Base-by-base conservation (phyloP, 2,888 invertebrate species). In the Boloria selene region DNA sequence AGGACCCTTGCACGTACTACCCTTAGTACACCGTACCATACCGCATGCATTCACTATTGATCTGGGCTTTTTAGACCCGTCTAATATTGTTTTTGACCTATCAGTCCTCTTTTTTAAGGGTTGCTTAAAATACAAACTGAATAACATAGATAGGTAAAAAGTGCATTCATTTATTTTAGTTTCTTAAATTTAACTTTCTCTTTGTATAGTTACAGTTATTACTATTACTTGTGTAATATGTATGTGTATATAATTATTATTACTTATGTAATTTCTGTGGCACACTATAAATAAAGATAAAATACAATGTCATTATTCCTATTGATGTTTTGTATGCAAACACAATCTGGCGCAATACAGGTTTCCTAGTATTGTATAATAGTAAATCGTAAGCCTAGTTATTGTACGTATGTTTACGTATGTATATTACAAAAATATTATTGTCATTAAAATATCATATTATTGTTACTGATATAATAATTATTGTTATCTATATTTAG, bases 1-100 rank as follows among this genome's bases (percentile, higher is more conserved):
- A 87, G 86, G 83, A 85, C 90, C 91, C 91, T 88, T 83, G 86
- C 88, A 86, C 86, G 83, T 85, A 82, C 83, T 80, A 75, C 89
- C 89, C 88, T 86, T 77, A 78, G 84, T 83, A 80, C 59, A 45
- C 55, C 51, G 65, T 65, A 64, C 81, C 38, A 59, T 59, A 75
- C 76, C 72, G 79, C 80, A 82, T 88, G 88, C 88, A 89, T 83
- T 85, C 79, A 74, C 79, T 85, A 84, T 85, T 80, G 89, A 91
- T 90, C 76, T 73, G 74, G 74, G 72, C 73, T 72, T 73, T 75
- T 73, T 71, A 73, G 73, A 68, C 72, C 70, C 70, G 70, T 70
- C 72, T 74, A 72, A 74, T 75, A 70, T 72, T 69, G 70, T 73
- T 74, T 72, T 74, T 74, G 73, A 71, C 72, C 72, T 69, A 71